Percentiles rank a stretch among this genome's conserved stretches.
Evolutionary conservation across 37 sponge, comb jelly and placozoan species (phyloP).

Genomic region (Spongilla lacustris): DNA sequence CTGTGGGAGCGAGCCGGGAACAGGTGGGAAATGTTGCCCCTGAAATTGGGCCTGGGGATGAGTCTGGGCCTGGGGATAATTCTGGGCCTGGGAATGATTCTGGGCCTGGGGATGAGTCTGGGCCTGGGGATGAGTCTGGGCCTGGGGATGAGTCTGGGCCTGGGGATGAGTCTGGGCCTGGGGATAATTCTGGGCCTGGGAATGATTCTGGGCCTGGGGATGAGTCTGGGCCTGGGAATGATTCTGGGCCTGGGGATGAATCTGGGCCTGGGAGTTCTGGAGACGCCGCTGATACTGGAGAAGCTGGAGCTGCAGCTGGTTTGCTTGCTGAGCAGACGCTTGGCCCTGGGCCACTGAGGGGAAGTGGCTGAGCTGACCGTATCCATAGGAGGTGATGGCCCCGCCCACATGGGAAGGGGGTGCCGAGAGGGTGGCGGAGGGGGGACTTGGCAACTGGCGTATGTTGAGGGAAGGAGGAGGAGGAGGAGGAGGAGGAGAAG

Average conservation of each 20-base stretch:
- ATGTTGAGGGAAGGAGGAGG: neutral
- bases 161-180: neutral
- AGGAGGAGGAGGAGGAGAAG: neutral
- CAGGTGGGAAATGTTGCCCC: neutral
- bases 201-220: neutral
- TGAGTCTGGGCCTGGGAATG: neutral
- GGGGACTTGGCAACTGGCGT: neutral
- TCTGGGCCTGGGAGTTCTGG: neutral
- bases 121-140: neutral
- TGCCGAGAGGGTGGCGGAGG: neutral
- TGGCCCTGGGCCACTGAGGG: neutral
- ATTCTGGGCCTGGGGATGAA: neutral
- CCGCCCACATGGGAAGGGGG: neutral
- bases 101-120: too few relatives aligned
- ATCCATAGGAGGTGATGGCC: neutral
- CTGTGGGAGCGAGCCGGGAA: neutral
- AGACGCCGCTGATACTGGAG: neutral
- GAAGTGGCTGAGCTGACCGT: neutral
- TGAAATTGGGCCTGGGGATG: neutral
- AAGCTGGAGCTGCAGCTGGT: neutral
- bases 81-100: too few relatives aligned
- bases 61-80: too few relatives aligned
- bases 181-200: neutral
- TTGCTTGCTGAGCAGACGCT: neutral
- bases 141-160: neutral